phyloP scores from a whole-genome alignment of 23 tunicate species.

The Pegea sp. region DNA sequence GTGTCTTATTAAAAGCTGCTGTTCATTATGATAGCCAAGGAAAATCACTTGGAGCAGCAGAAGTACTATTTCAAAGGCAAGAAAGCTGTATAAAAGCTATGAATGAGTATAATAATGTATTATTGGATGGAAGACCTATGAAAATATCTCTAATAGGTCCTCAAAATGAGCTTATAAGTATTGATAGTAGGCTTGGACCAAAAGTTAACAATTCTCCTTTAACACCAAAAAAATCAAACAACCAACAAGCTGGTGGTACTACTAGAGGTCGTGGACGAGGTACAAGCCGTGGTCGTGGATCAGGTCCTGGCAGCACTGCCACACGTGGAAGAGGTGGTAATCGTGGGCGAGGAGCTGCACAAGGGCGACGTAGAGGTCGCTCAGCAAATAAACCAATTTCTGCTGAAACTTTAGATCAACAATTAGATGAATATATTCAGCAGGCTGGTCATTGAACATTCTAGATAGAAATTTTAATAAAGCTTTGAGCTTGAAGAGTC shows the following conservation, averaged over 20 bases:
- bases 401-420: neutral
- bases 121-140: neutral
- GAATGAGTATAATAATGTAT: neutral
- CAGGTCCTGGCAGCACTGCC: neutral
- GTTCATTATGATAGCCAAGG: neutral
- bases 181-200: neutral
- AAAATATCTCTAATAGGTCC: neutral
- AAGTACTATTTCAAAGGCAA: neutral
- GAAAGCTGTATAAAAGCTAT: neutral
- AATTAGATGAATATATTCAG: neutral
- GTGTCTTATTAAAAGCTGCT: neutral
- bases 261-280: neutral
- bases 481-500: too few species aligned
- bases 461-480: too few species aligned
- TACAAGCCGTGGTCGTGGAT: neutral
- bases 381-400: neutral
- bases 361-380: neutral
- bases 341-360: neutral
- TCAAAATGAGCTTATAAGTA: neutral
- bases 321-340: neutral
- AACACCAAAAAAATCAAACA: neutral
- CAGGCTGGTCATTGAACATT: too few species aligned
- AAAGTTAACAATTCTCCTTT: too few species aligned
- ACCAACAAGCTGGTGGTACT: neutral
- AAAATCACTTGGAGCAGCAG: neutral